Evolutionary conservation across 2,113 vertebrate species (phyloP).

Genomic region (Equus quagga): DNA sequence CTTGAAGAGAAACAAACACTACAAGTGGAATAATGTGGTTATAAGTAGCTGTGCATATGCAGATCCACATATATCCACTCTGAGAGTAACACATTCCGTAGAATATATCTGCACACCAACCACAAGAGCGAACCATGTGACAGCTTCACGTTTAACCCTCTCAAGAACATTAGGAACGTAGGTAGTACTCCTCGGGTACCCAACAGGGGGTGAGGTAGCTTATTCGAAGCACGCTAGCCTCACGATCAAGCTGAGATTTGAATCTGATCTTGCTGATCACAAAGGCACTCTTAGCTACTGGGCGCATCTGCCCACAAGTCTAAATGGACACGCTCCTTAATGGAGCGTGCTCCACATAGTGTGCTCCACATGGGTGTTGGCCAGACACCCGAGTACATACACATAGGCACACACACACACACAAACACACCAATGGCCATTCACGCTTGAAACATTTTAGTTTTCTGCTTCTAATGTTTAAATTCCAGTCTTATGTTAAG

Average conservation of each 20-base stretch:
- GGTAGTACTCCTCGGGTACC: rapidly evolving
- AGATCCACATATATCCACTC: rapidly evolving
- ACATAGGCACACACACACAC: rapidly evolving
- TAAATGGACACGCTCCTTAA: rapidly evolving
- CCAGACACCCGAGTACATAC: neutral
- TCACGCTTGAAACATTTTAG: neutral
- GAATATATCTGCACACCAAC: too few species aligned
- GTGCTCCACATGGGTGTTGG: too few species aligned
- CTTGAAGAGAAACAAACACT: neutral
- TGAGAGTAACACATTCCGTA: too few species aligned
- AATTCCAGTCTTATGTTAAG: neutral
- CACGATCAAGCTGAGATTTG: neutral
- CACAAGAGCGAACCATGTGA: rapidly evolving
- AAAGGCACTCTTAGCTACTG: too few species aligned
- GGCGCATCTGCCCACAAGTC: neutral
- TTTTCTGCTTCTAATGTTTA: neutral
- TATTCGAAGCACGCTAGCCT: neutral
- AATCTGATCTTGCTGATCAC: neutral
- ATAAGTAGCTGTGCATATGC: rapidly evolving
- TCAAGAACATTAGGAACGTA: rapidly evolving
- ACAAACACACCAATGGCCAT: rapidly evolving
- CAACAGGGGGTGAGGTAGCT: rapidly evolving
- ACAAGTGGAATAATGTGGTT: rapidly evolving
- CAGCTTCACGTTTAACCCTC: rapidly evolving
- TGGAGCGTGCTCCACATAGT: too few species aligned